Conservation (phyloP, 2,113 vertebrate genomes). For the Pardalotus punctatus region DNA sequence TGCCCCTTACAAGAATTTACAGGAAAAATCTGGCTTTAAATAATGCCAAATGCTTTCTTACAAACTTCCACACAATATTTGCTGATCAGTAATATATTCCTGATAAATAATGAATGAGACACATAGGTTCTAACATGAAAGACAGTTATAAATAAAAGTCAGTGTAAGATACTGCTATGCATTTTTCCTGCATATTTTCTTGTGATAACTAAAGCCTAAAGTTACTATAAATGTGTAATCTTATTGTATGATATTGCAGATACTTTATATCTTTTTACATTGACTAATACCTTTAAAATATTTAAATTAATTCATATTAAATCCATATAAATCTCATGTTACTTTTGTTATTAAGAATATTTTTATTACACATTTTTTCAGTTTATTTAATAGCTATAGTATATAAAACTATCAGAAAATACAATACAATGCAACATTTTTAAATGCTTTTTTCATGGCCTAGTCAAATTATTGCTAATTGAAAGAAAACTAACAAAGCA, state of each 20-base stretch:
- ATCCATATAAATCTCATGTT: background rate
- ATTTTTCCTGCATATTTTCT: background rate
- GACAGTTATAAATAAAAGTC: background rate
- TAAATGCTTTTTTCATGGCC: background rate
- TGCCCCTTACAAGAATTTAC: background rate
- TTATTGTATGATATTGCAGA: background rate
- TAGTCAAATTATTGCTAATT: background rate
- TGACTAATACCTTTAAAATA: background rate
- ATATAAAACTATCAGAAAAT: background rate
- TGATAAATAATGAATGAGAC: background rate
- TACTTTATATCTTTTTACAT: background rate
- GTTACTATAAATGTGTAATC: background rate
- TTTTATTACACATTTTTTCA: conserved; percentile 23
- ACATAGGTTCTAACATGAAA: background rate
- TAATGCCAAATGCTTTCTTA: background rate
- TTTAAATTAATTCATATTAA: background rate
- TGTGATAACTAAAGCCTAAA: background rate
- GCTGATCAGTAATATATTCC: background rate
- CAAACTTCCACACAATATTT: background rate
- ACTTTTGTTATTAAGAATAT: conserved; percentile 25
- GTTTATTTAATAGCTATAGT: background rate
- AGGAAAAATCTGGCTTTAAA: background rate
- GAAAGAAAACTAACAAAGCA: background rate
- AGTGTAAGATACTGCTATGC: background rate
- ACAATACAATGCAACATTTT: background rate